These are phyloP conservation scores for Cephalopholis sonnerati DNA, from an alignment of 2,113 vertebrate genomes.

Conservation along the genomic window DNA sequence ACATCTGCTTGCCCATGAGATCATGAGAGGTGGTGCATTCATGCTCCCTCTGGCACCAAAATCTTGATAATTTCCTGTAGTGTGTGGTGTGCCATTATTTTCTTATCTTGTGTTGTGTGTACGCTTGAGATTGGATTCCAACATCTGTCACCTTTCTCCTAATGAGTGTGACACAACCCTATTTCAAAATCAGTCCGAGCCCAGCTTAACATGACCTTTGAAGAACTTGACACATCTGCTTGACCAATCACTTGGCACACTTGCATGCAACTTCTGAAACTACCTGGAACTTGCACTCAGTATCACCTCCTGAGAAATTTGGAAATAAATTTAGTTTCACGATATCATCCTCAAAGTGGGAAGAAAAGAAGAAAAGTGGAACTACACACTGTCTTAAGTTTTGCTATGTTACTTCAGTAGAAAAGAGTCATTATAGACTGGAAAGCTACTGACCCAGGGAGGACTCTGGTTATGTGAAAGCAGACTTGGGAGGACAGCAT, in stretches of 20 bases:
- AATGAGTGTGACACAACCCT: no score
- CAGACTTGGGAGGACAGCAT: not conserved
- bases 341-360: not conserved
- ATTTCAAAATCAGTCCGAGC: no score
- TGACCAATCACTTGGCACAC: not conserved
- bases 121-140: no score
- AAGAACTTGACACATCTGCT: not conserved
- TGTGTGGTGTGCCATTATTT: no score
- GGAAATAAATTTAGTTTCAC: not conserved
- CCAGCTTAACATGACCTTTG: no score
- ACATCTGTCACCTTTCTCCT: no score
- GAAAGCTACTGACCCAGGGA: not conserved
- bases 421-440: not conserved
- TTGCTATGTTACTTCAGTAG: not conserved
- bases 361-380: not conserved
- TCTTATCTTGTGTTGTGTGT: no score
- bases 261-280: not conserved
- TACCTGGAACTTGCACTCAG: not conserved
- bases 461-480: not conserved
- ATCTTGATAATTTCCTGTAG: no score
- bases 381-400: not conserved
- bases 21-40: no score
- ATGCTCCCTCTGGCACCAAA: no score
- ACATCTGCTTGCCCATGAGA: no score
- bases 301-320: not conserved